These are phyloP conservation scores for Molossus molossus DNA, from an alignment of 2,797 vertebrate genomes.

Conservation along the genomic window DNA sequence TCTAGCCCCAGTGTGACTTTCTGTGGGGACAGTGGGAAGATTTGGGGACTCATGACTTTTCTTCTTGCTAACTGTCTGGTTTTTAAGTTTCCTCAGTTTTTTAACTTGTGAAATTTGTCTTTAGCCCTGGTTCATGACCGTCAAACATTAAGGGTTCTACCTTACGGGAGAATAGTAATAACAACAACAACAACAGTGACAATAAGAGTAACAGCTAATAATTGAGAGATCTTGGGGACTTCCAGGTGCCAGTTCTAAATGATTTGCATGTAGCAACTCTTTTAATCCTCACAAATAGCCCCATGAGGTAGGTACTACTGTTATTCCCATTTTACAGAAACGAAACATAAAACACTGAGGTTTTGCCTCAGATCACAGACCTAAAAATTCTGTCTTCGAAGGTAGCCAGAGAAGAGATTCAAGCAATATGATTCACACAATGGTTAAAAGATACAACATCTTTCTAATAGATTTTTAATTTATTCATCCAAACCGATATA, in stretches of 20 bases:
- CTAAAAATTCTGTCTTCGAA: constrained; percentile 34
- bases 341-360: neutral
- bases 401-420: neutral
- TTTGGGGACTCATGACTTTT: neutral
- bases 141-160: neutral
- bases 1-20: neutral
- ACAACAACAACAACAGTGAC: neutral
- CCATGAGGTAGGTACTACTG: neutral
- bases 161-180: neutral
- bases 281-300: neutral
- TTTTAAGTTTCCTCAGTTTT: constrained; percentile 33
- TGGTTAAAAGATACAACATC: neutral
- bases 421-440: neutral
- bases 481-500: constrained; percentile 6
- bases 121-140: neutral
- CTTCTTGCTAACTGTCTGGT: neutral
- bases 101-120: constrained; percentile 31
- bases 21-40: neutral
- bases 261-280: neutral
- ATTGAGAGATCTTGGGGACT: neutral
- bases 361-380: neutral
- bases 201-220: neutral
- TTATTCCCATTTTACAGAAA: neutral
- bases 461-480: constrained; percentile 40
- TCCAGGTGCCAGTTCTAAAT: neutral